Evolutionary conservation across 2,797 vertebrate genomes (phyloP), one percentile per base, ranked within the genome.

Genomic region (Harpagifer antarcticus): DNA sequence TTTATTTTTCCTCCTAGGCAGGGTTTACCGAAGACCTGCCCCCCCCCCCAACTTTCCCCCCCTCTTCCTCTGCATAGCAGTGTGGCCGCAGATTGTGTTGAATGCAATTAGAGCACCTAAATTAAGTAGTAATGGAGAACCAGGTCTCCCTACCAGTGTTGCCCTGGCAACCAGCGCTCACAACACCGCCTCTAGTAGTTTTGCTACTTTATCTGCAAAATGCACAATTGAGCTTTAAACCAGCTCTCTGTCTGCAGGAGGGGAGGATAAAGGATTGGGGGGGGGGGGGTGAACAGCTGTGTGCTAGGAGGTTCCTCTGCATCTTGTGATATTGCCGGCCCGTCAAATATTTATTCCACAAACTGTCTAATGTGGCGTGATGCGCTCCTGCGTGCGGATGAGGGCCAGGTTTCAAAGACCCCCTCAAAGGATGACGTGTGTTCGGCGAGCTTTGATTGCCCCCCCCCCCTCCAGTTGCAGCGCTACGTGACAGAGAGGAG

Each of bases 81-180:
- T 96, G 96, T 95, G 96, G 95, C 95, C 96, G 93, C 97, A 96
- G 96, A 98, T 98, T 98, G 97, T 97, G 96, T 94, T 96, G 96
- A 98, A 99, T 98, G 97, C 97, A 99, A 99, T 99, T 98, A 99
- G 97, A 96, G 96, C 94, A 94, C 95, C 96, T 96, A 98, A 98
- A 99, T 99, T 96, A 99, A 99, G 97, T 98, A 96, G 98, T 99
- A 99, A 98, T 98, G 96, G 98, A 98, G 97, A 98, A 98, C 93
- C 96, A 95, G 97, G 96, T 97, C 97, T 97, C 96, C 94, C 96
- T 95, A 97, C 96, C 96, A 94, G 93, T 94, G 98, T 99, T 98
- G 96, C 96, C 96, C 96, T 94, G 96, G 97, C 97, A 98, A 99
- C 97, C n/a, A 15, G 81, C 53, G 96, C 97, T 97, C 96, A 96